phyloP scores from a whole-genome alignment of 2,113 vertebrate species.

The Odontesthes bonariensis region DNA sequence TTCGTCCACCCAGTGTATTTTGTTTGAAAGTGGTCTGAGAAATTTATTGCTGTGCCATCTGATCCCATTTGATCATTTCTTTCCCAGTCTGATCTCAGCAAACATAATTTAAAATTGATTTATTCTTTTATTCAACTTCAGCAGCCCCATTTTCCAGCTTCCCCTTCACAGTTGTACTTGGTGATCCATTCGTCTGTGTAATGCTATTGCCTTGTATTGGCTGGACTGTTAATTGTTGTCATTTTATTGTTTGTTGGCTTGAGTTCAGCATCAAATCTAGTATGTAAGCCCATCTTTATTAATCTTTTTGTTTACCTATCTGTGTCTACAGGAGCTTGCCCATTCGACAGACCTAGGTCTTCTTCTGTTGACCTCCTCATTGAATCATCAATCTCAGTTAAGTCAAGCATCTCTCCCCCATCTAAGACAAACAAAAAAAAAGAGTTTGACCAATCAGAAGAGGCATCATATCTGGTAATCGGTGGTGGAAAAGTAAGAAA shows the following conservation, averaged over 20 bases:
- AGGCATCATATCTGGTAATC: constrained; percentile 76
- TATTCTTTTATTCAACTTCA: constrained; percentile 68
- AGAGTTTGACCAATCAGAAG: constrained; percentile 49
- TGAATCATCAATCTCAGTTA: constrained; percentile 60
- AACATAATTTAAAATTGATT: constrained; percentile 42
- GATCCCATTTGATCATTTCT: constrained; percentile 70
- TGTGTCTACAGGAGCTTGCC: constrained; percentile 74
- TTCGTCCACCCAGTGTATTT: constrained; percentile 89
- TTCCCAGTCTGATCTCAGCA: constrained; percentile 55
- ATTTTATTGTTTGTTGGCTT: constrained; percentile 54
- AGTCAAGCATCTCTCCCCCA: constrained; percentile 38
- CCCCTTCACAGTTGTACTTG: constrained; percentile 84
- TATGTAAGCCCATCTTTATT: constrained; percentile 15
- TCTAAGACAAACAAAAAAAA: constrained; percentile 47
- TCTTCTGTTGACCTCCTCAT: constrained; percentile 78
- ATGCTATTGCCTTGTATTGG: constrained; percentile 74
- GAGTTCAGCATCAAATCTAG: constrained; percentile 28
- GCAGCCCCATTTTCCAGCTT: constrained; percentile 85
- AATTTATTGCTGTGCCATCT: constrained; percentile 66
- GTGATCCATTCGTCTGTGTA: constrained; percentile 93
- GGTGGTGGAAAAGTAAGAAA: constrained; percentile 53
- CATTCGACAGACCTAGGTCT: constrained; percentile 72
- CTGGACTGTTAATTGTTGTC: constrained; percentile 65
- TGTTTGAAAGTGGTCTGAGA: constrained; percentile 71
- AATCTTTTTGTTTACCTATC: constrained; percentile 7